phyloP scores from a whole-genome alignment of 2,113 vertebrate species.

The Salvelinus sp. region DNA sequence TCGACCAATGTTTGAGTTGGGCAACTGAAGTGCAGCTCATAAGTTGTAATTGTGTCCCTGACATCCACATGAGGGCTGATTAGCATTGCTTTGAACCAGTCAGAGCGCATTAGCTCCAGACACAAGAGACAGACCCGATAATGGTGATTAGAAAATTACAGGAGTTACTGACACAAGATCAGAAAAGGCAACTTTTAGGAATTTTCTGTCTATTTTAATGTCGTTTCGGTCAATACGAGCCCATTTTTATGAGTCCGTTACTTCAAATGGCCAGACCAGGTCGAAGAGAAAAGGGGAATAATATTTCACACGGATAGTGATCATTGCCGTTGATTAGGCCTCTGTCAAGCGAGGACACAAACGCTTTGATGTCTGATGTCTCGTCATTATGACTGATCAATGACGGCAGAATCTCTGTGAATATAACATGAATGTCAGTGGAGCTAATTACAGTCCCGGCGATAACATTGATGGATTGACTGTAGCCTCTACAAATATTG shows the following conservation, averaged over 20 bases:
- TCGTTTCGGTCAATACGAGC: constrained; percentile 24
- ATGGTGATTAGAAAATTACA: constrained; percentile 60
- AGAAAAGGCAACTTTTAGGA: constrained; percentile 18
- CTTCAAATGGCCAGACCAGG: constrained; percentile 62
- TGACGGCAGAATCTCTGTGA: constrained; percentile 21
- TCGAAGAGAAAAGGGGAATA: constrained; percentile 42
- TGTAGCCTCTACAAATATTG: neutral
- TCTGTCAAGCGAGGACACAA: constrained; percentile 33
- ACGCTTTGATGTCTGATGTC: constrained; percentile 35
- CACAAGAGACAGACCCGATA: constrained; percentile 66
- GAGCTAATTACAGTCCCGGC: constrained; percentile 11
- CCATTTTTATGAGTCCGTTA: constrained; percentile 56
- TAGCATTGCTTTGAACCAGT: constrained; percentile 76
- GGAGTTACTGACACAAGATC: constrained; percentile 21
- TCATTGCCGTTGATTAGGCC: constrained; percentile 37
- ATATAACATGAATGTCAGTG: constrained; percentile 4
- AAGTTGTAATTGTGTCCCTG: constrained; percentile 74
- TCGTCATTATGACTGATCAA: constrained; percentile 28
- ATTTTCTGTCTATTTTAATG: constrained; percentile 26
- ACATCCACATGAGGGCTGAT: constrained; percentile 67
- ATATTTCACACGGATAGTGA: constrained; percentile 32
- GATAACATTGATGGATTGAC: neutral
- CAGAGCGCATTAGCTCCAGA: constrained; percentile 64
- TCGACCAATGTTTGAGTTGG: neutral
- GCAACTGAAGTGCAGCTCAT: constrained; percentile 63